phyloP scores from a whole-genome alignment of 2,797 vertebrate species.

The Rhinoraja longicauda region DNA sequence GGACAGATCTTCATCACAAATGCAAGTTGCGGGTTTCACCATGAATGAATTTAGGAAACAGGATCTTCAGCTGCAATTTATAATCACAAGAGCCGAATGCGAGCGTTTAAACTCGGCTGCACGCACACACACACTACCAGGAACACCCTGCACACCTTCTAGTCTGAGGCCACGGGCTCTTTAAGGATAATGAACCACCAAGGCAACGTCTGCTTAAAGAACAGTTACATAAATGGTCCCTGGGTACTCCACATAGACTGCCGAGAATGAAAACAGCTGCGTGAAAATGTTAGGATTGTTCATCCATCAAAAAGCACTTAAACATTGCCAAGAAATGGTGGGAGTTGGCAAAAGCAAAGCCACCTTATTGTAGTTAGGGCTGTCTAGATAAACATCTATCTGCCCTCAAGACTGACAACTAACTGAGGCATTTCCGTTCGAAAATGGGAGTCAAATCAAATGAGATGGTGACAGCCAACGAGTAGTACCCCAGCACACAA shows the following conservation, averaged over 20 bases:
- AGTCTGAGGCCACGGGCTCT: not conserved
- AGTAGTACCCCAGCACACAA: too few species aligned
- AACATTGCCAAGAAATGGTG: not conserved
- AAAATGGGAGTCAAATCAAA: not conserved
- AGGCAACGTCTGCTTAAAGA: not conserved
- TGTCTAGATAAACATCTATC: not conserved
- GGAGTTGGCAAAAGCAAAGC: not conserved
- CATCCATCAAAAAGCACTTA: slow-evolving; percentile 21
- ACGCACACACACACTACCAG: not conserved
- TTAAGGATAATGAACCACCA: not conserved
- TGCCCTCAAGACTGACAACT: not conserved
- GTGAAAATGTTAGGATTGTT: slow-evolving; percentile 15
- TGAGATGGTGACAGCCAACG: not conserved
- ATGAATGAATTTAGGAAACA: not conserved
- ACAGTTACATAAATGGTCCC: slow-evolving; percentile 26
- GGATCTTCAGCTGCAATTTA: not conserved
- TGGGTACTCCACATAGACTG: not conserved
- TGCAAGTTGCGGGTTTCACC: not conserved
- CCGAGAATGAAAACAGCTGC: slow-evolving; percentile 34
- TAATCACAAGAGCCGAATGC: not conserved
- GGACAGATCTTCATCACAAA: not conserved
- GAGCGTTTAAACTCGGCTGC: not conserved
- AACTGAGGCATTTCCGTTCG: not conserved
- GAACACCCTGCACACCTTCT: not conserved
- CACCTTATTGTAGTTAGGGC: not conserved